These are phyloP conservation scores for Urocynchramus pylzowi DNA, from an alignment of 2,113 vertebrate species.

Conservation along the genomic window DNA sequence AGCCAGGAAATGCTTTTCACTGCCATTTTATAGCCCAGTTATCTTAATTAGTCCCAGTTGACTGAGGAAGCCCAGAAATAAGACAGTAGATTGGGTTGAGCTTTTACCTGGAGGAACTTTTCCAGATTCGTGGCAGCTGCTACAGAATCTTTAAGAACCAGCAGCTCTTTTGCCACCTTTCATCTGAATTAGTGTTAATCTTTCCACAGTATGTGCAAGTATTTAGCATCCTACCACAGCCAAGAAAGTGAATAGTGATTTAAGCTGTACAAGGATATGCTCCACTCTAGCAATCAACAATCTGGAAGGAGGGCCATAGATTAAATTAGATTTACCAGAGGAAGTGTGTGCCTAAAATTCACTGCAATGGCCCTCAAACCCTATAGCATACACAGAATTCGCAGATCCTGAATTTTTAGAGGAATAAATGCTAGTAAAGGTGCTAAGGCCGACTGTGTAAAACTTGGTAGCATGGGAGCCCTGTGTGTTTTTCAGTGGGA, in stretches of 20 bases:
- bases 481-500: not conserved
- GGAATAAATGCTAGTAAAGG: not conserved
- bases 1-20: not conserved
- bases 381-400: not conserved
- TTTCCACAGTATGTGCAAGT: not conserved
- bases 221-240: not conserved
- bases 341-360: not conserved
- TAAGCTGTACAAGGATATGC: not conserved
- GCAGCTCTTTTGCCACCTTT: not conserved
- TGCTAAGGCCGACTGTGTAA: not conserved
- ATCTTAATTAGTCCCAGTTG: constrained; percentile 51
- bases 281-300: not conserved
- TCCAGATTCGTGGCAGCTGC: not conserved
- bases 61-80: constrained; percentile 21
- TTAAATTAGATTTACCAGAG: not conserved
- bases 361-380: not conserved
- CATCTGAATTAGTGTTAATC: not conserved
- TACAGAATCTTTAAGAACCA: not conserved
- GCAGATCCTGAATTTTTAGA: not conserved
- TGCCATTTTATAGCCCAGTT: constrained; percentile 25
- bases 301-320: not conserved
- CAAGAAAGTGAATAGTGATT: not conserved
- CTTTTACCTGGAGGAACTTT: constrained; percentile 11
- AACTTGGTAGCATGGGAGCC: not conserved
- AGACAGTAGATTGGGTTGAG: not conserved